phyloP scores from a whole-genome alignment of 1,140 invertebrate genomes.

The Ceratina calcarata region DNA sequence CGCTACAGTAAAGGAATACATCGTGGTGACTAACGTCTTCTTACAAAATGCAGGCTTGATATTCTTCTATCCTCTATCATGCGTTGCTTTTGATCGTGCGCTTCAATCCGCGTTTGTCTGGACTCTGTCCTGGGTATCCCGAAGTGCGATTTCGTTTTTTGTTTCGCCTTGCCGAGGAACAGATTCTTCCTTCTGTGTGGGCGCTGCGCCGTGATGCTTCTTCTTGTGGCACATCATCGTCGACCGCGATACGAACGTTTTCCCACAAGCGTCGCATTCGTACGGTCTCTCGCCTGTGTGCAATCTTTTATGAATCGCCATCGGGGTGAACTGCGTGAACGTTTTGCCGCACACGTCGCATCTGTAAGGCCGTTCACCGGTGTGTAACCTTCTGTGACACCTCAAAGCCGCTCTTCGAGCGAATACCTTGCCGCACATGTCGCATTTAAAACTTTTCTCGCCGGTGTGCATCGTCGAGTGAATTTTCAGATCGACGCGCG shows the following conservation, averaged over 20 bases:
- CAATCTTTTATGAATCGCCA: conserved; percentile 83
- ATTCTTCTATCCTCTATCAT: conserved; percentile 21
- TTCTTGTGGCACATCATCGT: conserved; percentile 84
- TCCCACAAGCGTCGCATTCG: conserved; percentile 87
- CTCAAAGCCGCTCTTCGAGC: conserved; percentile 86
- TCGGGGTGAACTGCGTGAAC: conserved; percentile 84
- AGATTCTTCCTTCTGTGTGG: conserved; percentile 70
- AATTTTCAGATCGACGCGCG: conserved; percentile 82
- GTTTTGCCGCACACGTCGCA: conserved; percentile 85
- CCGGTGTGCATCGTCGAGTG: conserved; percentile 87
- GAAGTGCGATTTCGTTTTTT: conserved; percentile 56
- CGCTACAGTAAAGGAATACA: conserved; percentile 54
- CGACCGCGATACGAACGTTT: conserved; percentile 82
- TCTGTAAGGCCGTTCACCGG: conserved; percentile 85
- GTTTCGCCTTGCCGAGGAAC: conserved; percentile 40
- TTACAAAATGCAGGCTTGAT: conserved; percentile 52
- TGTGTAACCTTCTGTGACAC: conserved; percentile 85
- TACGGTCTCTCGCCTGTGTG: conserved; percentile 92
- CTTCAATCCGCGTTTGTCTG: conserved; percentile 62
- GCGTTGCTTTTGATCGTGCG: background rate
- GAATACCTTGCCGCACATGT: conserved; percentile 85
- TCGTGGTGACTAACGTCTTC: conserved; percentile 51
- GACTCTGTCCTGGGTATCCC: conserved; percentile 54
- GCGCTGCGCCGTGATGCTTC: conserved; percentile 76
- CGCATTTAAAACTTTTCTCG: conserved; percentile 86